Conservation (phyloP, 2,888 invertebrate genomes). For the Carterocephalus palaemon region DNA sequence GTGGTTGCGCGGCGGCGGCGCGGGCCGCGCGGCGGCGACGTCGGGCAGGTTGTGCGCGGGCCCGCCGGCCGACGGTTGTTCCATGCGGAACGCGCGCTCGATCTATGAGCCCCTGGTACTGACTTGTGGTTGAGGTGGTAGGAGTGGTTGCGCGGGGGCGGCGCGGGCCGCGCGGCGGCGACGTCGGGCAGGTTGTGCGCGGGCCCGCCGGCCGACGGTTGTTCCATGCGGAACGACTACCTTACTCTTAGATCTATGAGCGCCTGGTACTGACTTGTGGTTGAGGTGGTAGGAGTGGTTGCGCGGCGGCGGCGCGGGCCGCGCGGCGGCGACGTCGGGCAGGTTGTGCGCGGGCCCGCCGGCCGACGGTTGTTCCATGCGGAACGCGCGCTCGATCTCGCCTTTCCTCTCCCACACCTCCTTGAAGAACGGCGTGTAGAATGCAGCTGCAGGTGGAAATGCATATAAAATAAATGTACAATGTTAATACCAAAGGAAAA, state of each 20-base stretch:
- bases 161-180: constrained; percentile 76
- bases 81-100: constrained; percentile 94
- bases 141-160: constrained; percentile 88
- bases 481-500: too few species aligned
- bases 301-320: constrained; percentile 89
- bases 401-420: constrained; percentile 98
- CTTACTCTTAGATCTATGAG: too few species aligned
- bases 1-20: constrained; percentile 88
- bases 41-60: too few species aligned
- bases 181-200: constrained; percentile 88
- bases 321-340: constrained; percentile 79
- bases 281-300: too few species aligned
- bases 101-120: constrained; percentile 76
- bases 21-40: constrained; percentile 83
- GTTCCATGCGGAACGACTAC: too few species aligned
- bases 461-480: too few species aligned
- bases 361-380: constrained; percentile 87
- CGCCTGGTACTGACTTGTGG: too few species aligned
- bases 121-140: constrained; percentile 84
- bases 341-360: too few species aligned
- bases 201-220: too few species aligned
- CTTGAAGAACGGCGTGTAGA: constrained; percentile 97
- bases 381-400: constrained; percentile 95
- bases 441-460: constrained; percentile 82
- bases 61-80: constrained; percentile 83